Conservation (phyloP, 2,888 invertebrate genomes). For the Himalopsyche kuldschensis region DNA sequence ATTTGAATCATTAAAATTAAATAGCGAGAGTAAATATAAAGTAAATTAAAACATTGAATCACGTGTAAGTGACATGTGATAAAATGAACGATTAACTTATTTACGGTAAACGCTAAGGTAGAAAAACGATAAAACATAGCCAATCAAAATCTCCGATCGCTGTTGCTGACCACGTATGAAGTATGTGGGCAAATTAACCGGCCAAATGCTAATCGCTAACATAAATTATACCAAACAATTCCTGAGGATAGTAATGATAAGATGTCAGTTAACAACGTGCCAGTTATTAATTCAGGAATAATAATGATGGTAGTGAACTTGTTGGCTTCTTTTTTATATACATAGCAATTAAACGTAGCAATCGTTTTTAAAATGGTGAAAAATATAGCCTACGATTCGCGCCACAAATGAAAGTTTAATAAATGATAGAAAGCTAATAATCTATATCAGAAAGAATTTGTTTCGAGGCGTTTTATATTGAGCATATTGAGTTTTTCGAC, state of each 20-base stretch:
- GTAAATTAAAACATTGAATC: not conserved
- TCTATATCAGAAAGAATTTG: too few species aligned
- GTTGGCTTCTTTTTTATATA: not conserved
- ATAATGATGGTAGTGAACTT: not conserved
- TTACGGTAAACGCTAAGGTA: not conserved
- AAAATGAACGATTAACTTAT: not conserved
- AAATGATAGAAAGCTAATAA: too few species aligned
- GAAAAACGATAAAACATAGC: not conserved
- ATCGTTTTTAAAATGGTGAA: too few species aligned
- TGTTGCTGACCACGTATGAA: not conserved
- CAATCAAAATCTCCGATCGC: not conserved
- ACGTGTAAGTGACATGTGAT: conserved; percentile 5
- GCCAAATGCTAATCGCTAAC: not conserved
- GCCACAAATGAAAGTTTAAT: too few species aligned
- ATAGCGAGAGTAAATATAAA: not conserved
- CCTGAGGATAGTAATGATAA: not conserved
- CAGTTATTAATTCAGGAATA: not conserved
- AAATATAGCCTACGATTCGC: too few species aligned
- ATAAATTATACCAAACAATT: not conserved
- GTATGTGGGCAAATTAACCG: not conserved
- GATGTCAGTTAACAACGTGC: not conserved
- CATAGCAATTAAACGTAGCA: too few species aligned
- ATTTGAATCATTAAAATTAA: not conserved
- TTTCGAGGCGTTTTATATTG: too few species aligned
- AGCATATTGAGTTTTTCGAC: too few species aligned